A percentile compares a stretch with the other conserved stretches of the same genome.
These are phyloP conservation scores for Alcis repandata DNA, from an alignment of 2,888 invertebrate species.

Conservation along the genomic window DNA sequence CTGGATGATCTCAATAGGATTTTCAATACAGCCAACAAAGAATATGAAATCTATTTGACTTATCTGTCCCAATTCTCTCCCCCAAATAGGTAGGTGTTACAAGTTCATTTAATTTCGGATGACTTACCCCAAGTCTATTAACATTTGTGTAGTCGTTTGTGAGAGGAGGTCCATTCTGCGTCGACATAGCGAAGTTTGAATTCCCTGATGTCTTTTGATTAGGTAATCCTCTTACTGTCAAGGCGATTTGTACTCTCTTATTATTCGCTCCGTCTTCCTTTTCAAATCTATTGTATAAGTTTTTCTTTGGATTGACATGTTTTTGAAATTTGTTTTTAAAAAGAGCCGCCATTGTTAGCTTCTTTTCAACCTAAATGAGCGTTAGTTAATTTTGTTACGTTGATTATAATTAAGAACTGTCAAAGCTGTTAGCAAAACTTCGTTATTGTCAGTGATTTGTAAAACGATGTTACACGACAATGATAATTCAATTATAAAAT, in stretches of 20 bases:
- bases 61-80: constrained; percentile 16
- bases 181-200: constrained; percentile 37
- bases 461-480: not conserved
- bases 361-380: not conserved
- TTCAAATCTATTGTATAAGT: constrained; percentile 15
- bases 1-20: not conserved
- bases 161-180: constrained; percentile 27
- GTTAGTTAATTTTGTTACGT: not conserved
- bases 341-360: not conserved
- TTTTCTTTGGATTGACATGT: constrained; percentile 11
- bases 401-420: constrained; percentile 1
- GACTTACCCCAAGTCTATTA: constrained; percentile 40
- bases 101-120: constrained; percentile 41
- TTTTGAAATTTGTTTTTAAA: constrained; percentile 12
- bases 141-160: constrained; percentile 34
- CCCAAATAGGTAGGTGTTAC: constrained; percentile 36
- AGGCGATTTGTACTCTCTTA: constrained; percentile 36
- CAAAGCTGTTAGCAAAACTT: not conserved
- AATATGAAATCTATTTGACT: constrained; percentile 15
- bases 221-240: constrained; percentile 40
- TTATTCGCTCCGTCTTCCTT: constrained; percentile 24
- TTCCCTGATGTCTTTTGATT: constrained; percentile 39
- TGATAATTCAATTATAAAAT: not conserved
- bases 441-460: not conserved
- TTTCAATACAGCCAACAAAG: not conserved